Evolutionary conservation across 1,140 invertebrate species (phyloP).

Genomic region (Semibalanus balanoides): DNA sequence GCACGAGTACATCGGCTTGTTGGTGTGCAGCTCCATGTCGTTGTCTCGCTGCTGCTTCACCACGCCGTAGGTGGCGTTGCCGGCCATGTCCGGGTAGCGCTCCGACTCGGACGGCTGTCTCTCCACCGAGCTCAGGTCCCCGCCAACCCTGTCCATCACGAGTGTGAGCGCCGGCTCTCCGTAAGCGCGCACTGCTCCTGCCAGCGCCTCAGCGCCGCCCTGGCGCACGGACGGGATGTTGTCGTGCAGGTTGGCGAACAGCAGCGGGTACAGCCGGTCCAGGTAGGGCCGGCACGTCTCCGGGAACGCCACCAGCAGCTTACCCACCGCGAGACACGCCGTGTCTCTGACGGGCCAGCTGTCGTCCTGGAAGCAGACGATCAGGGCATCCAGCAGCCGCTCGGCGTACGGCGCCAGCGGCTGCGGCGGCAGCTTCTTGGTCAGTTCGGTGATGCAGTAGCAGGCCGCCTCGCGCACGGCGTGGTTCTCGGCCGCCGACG

Average conservation of each 20-base stretch:
- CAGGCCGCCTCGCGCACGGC: conserved; percentile 43
- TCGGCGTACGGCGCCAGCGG: conserved; percentile 32
- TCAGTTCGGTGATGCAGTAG: conserved; percentile 42
- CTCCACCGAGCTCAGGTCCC: conserved; percentile 27
- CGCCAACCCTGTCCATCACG: conserved; percentile 18
- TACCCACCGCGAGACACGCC: conserved; percentile 43
- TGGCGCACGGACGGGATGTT: conserved; percentile 41
- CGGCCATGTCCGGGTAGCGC: conserved; percentile 31
- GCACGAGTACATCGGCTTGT: conserved; percentile 42
- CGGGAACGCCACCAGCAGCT: conserved; percentile 38
- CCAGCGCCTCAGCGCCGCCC: conserved; percentile 37
- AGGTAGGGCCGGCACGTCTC: conserved; percentile 32
- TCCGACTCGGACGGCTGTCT: conserved; percentile 33
- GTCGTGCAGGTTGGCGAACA: conserved; percentile 40
- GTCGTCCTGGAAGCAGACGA: conserved; percentile 40
- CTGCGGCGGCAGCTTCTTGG: conserved; percentile 34
- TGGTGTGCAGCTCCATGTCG: conserved; percentile 37
- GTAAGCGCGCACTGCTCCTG: conserved; percentile 37
- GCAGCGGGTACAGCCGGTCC: conserved; percentile 35
- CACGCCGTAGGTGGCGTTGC: conserved; percentile 34
- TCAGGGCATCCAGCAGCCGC: conserved; percentile 32
- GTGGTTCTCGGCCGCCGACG: conserved; percentile 40
- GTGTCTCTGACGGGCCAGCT: conserved; percentile 45
- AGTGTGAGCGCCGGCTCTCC: conserved; percentile 26
- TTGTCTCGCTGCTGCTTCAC: conserved; percentile 37